Percentiles rank a stretch among this genome's conserved stretches.
These are phyloP conservation scores for Bradypodion ventrale DNA, from an alignment of 2,797 vertebrate species.

Conservation along the genomic window DNA sequence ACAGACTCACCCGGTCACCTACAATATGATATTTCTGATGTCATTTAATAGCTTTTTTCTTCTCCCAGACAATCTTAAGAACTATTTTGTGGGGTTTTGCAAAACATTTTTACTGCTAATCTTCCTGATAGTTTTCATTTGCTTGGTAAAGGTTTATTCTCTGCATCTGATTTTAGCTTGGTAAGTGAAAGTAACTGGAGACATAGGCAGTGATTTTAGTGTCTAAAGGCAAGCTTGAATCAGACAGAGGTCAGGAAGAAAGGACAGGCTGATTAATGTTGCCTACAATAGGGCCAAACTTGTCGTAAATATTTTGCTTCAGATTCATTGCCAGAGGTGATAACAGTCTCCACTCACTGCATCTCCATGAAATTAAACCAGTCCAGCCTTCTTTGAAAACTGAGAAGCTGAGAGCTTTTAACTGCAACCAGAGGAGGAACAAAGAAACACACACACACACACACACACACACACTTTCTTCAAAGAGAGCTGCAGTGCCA, in stretches of 20 bases:
- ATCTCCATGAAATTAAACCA: rapidly evolving
- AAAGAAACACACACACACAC: rapidly evolving
- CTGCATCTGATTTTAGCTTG: no score
- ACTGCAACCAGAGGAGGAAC: neutral
- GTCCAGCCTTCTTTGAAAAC: slow-evolving; percentile 7
- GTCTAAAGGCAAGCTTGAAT: neutral
- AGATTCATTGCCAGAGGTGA: neutral
- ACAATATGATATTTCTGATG: no score
- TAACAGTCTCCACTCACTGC: neutral
- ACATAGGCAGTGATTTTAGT: neutral
- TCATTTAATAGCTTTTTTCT: no score
- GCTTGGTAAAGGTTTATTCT: no score
- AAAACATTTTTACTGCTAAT: neutral
- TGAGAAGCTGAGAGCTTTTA: slow-evolving; percentile 11
- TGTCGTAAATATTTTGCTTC: neutral
- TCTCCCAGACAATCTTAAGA: no score
- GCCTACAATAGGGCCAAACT: neutral
- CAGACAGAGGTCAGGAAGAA: neutral
- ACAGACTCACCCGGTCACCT: no score
- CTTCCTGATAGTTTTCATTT: no score
- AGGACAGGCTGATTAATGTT: neutral
- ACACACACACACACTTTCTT: no score
- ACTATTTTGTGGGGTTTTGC: no score
- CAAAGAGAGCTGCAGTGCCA: slow-evolving; percentile 32
- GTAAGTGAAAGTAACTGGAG: neutral